Evolutionary conservation across 1,140 invertebrate species (phyloP).

Genomic region (Lutraria rhynchaena): DNA sequence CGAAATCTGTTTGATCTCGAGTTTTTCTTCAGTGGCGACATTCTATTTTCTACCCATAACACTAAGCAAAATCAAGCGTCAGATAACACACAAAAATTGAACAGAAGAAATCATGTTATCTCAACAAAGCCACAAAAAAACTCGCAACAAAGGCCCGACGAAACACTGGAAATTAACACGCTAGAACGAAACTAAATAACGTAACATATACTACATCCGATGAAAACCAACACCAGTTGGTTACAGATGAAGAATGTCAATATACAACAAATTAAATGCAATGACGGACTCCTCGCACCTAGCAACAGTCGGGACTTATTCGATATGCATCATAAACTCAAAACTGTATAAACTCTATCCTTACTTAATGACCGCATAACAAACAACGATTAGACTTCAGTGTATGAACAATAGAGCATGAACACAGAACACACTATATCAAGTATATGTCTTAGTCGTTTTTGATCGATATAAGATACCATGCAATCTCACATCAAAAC

Average conservation of each 20-base stretch:
- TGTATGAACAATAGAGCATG: constrained; percentile 28
- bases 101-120: no score
- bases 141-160: no score
- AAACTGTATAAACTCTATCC: constrained; percentile 23
- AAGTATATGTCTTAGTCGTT: constrained; percentile 6
- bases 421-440: constrained; percentile 12
- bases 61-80: no score
- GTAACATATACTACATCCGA: background rate
- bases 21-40: no score
- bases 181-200: constrained; percentile 17
- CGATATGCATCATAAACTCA: constrained; percentile 42
- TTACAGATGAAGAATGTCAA: constrained; percentile 3
- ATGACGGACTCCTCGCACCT: constrained; percentile 6
- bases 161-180: no score
- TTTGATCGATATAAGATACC: background rate
- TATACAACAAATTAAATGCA: background rate
- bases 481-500: no score
- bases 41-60: no score
- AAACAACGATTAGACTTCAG: constrained; percentile 20
- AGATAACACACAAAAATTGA: no score
- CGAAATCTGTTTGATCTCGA: no score
- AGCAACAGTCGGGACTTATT: background rate
- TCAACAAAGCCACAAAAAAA: no score
- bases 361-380: constrained; percentile 36
- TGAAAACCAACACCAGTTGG: background rate